Conservation (phyloP, 2,797 vertebrate species). For the Rhynchotus rufescens region DNA sequence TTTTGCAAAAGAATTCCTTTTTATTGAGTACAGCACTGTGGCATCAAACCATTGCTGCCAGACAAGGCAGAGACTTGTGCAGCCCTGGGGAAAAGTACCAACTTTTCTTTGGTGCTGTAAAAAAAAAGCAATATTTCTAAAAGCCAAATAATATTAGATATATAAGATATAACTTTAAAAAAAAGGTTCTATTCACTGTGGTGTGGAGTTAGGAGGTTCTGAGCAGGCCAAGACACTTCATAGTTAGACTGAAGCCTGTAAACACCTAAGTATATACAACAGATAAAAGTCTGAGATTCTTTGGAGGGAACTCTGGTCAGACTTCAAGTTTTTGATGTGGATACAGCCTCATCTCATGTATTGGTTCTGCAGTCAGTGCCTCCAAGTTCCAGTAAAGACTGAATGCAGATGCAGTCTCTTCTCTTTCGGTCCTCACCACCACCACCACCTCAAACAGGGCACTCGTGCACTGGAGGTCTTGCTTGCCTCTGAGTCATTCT, state of each 20-base stretch:
- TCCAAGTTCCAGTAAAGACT: constrained; percentile 22
- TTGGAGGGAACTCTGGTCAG: background rate
- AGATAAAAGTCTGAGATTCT: constrained; percentile 24
- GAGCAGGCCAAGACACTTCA: background rate
- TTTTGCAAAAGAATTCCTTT: constrained; percentile 20
- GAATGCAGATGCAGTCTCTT: background rate
- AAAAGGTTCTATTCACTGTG: background rate
- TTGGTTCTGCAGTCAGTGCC: constrained; percentile 7
- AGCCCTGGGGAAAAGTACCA: background rate
- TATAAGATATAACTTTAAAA: background rate
- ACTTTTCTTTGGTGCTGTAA: background rate
- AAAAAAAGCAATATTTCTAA: background rate
- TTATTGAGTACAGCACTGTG: background rate
- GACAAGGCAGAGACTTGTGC: background rate
- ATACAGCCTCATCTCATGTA: background rate
- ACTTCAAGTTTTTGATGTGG: constrained; percentile 12
- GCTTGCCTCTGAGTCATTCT: background rate
- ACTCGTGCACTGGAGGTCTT: constrained; percentile 2
- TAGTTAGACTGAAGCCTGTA: background rate
- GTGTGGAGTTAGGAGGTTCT: background rate
- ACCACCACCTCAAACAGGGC: background rate
- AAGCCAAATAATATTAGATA: background rate
- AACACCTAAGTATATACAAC: background rate
- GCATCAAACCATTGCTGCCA: background rate
- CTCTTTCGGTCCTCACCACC: background rate